These are phyloP conservation scores for Phainopepla nitens DNA, from an alignment of 2,113 vertebrate species.

Conservation along the genomic window DNA sequence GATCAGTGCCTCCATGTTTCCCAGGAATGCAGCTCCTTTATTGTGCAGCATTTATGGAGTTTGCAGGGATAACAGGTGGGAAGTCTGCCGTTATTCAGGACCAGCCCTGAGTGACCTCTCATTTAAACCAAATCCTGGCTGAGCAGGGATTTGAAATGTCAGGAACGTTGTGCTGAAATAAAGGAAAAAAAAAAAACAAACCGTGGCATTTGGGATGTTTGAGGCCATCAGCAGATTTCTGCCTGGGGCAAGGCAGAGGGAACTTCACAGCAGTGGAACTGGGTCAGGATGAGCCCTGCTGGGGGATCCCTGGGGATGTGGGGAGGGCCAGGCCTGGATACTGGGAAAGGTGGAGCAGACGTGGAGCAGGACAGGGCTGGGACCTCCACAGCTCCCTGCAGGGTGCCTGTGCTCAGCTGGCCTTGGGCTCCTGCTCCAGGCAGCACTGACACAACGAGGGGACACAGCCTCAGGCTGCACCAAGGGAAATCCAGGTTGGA, in stretches of 20 bases:
- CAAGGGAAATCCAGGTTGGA: too few species aligned
- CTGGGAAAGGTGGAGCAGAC: neutral
- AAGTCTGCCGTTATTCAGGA: neutral
- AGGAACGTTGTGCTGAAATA: neutral
- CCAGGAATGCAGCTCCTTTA: neutral
- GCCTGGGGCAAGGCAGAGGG: neutral
- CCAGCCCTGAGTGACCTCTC: neutral
- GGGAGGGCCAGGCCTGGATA: rapidly evolving
- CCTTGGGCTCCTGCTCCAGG: too few species aligned
- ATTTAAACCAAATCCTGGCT: neutral
- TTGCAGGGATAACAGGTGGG: neutral
- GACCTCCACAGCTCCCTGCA: neutral
- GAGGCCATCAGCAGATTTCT: neutral
- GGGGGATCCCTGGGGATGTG: neutral
- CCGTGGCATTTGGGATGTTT: neutral
- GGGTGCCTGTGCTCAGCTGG: too few species aligned
- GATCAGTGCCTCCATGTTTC: neutral
- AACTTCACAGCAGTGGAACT: neutral
- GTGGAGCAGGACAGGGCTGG: neutral
- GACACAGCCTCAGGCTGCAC: too few species aligned
- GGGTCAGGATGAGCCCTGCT: neutral
- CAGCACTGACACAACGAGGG: too few species aligned
- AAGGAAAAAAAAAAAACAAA: neutral
- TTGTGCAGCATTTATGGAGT: neutral
- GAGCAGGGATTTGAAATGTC: neutral